Conservation (phyloP, 2,888 invertebrate species). For the Ochropleura leucogaster region DNA sequence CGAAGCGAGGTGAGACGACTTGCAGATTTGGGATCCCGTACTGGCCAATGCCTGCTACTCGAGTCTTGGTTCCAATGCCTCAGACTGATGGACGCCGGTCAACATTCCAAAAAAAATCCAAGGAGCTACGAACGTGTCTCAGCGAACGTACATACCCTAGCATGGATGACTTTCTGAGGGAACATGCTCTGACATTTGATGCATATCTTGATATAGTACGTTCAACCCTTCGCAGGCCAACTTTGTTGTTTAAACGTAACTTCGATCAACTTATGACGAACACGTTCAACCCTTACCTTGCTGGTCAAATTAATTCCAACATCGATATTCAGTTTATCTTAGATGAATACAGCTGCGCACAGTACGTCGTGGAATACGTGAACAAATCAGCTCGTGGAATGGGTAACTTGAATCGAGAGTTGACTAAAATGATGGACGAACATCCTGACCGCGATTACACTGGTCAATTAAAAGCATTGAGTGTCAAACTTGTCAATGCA, state of each 20-base stretch:
- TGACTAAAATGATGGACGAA: slow-evolving; percentile 5
- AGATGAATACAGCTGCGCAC: slow-evolving; percentile 19
- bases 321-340: background rate
- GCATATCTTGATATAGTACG: slow-evolving; percentile 7
- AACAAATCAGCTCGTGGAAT: slow-evolving; percentile 36
- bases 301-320: slow-evolving; percentile 8
- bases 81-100: slow-evolving; percentile 7
- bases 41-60: slow-evolving; percentile 12
- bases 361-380: slow-evolving; percentile 8
- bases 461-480: slow-evolving; percentile 2
- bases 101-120: background rate
- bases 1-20: slow-evolving; percentile 13
- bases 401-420: slow-evolving; percentile 2
- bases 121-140: slow-evolving; percentile 8
- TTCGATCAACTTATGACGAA: slow-evolving; percentile 22
- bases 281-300: slow-evolving; percentile 18
- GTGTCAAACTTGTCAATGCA: slow-evolving; percentile 6
- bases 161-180: slow-evolving; percentile 5
- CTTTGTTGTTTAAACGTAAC: slow-evolving; percentile 7
- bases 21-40: slow-evolving; percentile 24
- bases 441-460: slow-evolving; percentile 20
- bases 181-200: background rate
- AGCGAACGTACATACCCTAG: slow-evolving; percentile 2
- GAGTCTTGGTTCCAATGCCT: slow-evolving; percentile 13
- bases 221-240: slow-evolving; percentile 8